Evolutionary conservation across 1,140 invertebrate species (phyloP).

Genomic region (Aphelinus atriplicis): DNA sequence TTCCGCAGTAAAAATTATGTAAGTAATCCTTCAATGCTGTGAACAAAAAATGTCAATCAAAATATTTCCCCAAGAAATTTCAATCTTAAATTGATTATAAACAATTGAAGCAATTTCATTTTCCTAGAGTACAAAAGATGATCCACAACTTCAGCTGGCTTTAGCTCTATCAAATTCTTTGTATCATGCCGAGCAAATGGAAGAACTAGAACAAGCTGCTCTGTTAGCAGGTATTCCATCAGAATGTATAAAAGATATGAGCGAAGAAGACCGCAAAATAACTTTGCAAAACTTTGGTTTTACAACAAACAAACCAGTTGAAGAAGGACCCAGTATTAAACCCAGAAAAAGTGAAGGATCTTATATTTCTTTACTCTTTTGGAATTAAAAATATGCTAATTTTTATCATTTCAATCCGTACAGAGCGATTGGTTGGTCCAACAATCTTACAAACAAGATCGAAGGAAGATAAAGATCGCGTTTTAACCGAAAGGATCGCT

Average conservation of each 20-base stretch:
- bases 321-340: constrained; percentile 38
- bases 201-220: constrained; percentile 55
- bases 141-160: constrained; percentile 63
- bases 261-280: constrained; percentile 46
- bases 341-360: constrained; percentile 50
- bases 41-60: neutral
- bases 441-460: constrained; percentile 60
- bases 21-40: constrained; percentile 34
- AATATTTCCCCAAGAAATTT: neutral
- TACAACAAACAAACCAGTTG: constrained; percentile 50
- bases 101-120: constrained; percentile 30
- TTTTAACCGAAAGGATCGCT: constrained; percentile 66
- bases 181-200: constrained; percentile 59
- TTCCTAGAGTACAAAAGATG: constrained; percentile 50
- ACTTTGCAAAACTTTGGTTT: constrained; percentile 61
- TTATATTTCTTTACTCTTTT: neutral
- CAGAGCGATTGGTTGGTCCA: constrained; percentile 47
- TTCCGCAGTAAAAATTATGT: constrained; percentile 47
- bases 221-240: constrained; percentile 43
- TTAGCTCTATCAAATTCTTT: constrained; percentile 66
- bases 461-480: constrained; percentile 59
- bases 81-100: neutral
- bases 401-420: neutral
- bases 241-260: constrained; percentile 42
- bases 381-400: neutral